Evolutionary conservation across 1,140 invertebrate genomes (phyloP), one percentile per base, ranked within the genome.

Genomic region (Orius insidiosus): DNA sequence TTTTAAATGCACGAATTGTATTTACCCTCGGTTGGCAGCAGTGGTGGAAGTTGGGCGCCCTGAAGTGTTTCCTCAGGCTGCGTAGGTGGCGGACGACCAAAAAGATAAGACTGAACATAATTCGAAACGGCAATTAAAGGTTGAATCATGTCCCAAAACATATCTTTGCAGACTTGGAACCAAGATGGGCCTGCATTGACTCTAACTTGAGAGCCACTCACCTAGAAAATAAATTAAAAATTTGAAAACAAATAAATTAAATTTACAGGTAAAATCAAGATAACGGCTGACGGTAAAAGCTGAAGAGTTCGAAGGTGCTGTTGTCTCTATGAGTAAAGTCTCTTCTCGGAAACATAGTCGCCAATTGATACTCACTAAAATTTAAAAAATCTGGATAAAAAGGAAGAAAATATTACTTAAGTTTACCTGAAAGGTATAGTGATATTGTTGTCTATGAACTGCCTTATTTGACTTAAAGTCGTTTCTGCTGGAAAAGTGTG

Each of bases 341-440:
- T 37, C 75, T 68, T 19, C 80, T 69, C 1, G 86, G 86, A 61
- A 85, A 90, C 32, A 78, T 78, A 18, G 79, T 80, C 38, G 78
- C 81, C 47, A 90, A 64, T 1, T 70, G 68, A 56, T 81, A 83
- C 35, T 70, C 63, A 24, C 62, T 65, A 39, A 68, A 71, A 4
- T 63, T 58, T n/a, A n/a, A 47, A 68, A 52, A 45, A n/a, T n/a
- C n/a, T n/a, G n/a, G n/a, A n/a, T n/a, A n/a, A n/a, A n/a, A n/a
- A n/a, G n/a, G n/a, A n/a, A n/a, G n/a, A n/a, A n/a, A n/a, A n/a
- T 50, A 18, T 24, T 33, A 19, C n/a, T n/a, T n/a, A n/a, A n/a
- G n/a, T n/a, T 44, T 50, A 55, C 59, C 53, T 59, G 45, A 53
- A 78, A 59, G 31, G 60, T 52, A 52, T 60, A 24, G 45, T 37